phyloP scores from a whole-genome alignment of 2,888 invertebrate species.

The Agrotis ipsilon region DNA sequence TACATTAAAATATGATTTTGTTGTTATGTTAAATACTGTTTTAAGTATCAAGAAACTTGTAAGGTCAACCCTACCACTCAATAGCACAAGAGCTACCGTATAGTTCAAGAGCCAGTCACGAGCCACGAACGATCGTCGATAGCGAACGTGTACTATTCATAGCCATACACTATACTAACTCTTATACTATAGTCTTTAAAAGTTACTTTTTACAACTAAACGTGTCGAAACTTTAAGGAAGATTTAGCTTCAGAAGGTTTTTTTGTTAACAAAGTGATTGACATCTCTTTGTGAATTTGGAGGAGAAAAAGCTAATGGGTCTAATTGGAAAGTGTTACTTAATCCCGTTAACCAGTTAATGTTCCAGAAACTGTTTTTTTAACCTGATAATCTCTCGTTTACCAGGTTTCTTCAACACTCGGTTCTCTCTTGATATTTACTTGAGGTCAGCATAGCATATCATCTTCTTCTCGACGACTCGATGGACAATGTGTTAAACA shows the following conservation, averaged over 20 bases:
- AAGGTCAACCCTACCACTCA: slow-evolving; percentile 70
- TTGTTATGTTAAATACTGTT: no score
- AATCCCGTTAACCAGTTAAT: slow-evolving; percentile 17
- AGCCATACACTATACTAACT: slow-evolving; percentile 26
- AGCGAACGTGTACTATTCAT: slow-evolving; percentile 63
- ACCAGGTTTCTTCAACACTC: not conserved
- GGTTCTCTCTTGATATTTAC: no score
- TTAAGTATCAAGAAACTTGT: slow-evolving; percentile 1
- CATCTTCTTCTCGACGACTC: not conserved
- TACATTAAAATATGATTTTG: no score
- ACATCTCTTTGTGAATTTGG: slow-evolving; percentile 3
- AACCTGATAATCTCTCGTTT: not conserved
- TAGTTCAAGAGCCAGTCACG: slow-evolving; percentile 82
- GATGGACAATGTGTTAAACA: no score
- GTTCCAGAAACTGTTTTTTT: not conserved
- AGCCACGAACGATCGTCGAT: slow-evolving; percentile 73
- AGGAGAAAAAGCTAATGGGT: slow-evolving; percentile 33
- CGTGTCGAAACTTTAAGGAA: slow-evolving; percentile 17
- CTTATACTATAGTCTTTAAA: slow-evolving; percentile 14
- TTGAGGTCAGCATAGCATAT: no score
- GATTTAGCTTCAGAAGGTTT: slow-evolving; percentile 27
- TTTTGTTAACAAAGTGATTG: slow-evolving; percentile 10
- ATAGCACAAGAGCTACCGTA: slow-evolving; percentile 73
- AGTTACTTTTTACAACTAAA: slow-evolving; percentile 38
- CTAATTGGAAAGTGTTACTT: slow-evolving; percentile 42